Base-by-base conservation (phyloP, 2,888 invertebrate genomes). In the Rosalia funebris region DNA sequence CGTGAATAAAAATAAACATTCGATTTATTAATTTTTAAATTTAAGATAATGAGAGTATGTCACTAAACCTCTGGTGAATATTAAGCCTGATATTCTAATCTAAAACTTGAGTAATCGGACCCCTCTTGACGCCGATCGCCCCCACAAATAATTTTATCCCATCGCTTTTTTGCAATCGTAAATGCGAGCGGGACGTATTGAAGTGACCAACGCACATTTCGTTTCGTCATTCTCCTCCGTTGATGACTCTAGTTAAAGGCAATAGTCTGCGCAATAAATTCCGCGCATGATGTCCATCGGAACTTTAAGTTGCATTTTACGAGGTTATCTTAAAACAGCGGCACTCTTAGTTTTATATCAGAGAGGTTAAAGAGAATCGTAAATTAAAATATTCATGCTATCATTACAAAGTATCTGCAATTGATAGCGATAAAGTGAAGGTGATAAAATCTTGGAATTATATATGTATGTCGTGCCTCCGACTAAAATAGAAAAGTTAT, bases 321-420 rank as follows among this genome's bases (percentile, higher is more conserved):
- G 75, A 70, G 71, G 68, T 68, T 68, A 71, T 75, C 75, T 75
- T 75, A 75, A 77, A 75, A 71, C 70, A 65, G 71, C 70, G 70
- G 74, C 74, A 71, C 73, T 74, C 71, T 74, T 72, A 71, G 74
- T 72, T 75, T 75, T 73, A 76, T 76, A 73, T 58, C 57, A 60
- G 61, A 57, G 63, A 63, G 58, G 63, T 60, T 60, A 42, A 65
- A 48, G 71, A 69, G 70, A 71, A 72, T 69, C 72, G 66, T 77
- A 77, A 57, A 77, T 77, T 77, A 73, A 72, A 75, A 74, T 75
- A 73, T 75, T 71, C 74, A 73, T 71, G 61, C 68, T 68, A 65
- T 69, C 69, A 65, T 70, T 72, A 72, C 70, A 68, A 68, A 71
- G 70, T 71, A 70, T 60, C 47, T 61, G 63, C 57, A 45, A 58